Percentiles rank a stretch among this genome's conserved stretches.
Evolutionary conservation across 2,888 invertebrate species (phyloP).

Genomic region (Clitarchus hookeri): DNA sequence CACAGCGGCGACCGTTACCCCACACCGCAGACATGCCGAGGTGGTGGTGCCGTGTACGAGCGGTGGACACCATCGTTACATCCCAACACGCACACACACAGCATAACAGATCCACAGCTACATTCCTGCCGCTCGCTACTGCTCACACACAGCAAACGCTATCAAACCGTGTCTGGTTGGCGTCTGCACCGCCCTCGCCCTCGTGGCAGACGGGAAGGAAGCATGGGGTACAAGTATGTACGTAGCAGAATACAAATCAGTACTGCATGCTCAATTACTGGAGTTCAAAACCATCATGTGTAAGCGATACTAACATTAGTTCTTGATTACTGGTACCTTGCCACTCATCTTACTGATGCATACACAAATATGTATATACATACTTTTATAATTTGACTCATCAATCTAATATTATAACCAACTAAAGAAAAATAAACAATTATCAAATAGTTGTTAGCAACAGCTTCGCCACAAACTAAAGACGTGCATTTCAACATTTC

Average conservation of each 20-base stretch:
- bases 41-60: constrained; percentile 32
- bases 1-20: constrained; percentile 40
- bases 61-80: constrained; percentile 29
- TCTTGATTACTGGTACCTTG: no score
- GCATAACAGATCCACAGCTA: constrained; percentile 39
- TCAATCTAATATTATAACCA: no score
- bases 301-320: neutral
- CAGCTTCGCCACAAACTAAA: no score
- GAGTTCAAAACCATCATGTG: constrained; percentile 20
- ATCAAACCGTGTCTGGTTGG: neutral
- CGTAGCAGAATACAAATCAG: constrained; percentile 45
- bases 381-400: no score
- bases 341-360: no score
- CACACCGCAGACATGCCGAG: constrained; percentile 41
- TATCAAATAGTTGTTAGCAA: no score
- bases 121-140: neutral
- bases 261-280: constrained; percentile 33
- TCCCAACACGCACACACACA: constrained; percentile 41
- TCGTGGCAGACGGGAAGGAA: constrained; percentile 53
- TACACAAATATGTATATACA: no score
- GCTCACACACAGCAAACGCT: constrained; percentile 35
- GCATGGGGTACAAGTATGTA: constrained; percentile 56
- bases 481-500: no score
- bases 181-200: neutral
- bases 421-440: no score